These are phyloP conservation scores for Lucilia cuprina DNA, from an alignment of 1,140 invertebrate genomes.

Conservation along the genomic window DNA sequence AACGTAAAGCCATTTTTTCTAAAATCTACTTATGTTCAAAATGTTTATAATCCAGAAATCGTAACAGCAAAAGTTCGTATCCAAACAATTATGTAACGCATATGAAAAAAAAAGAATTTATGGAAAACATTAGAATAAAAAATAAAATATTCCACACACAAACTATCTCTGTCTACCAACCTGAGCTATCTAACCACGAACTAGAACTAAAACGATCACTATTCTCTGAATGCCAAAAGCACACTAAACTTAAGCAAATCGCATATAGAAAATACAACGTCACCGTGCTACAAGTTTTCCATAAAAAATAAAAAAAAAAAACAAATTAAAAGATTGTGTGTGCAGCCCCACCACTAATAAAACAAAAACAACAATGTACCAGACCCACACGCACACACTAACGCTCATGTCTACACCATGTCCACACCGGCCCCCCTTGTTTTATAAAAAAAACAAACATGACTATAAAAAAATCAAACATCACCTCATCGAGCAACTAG, in stretches of 20 bases:
- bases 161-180: conserved; percentile 44
- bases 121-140: conserved; percentile 33
- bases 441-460: neutral
- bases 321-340: neutral
- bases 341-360: neutral
- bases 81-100: conserved; percentile 15
- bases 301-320: neutral
- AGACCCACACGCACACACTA: neutral
- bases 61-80: neutral
- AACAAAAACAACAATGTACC: neutral
- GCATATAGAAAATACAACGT: neutral
- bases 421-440: conserved; percentile 2
- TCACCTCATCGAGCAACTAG: neutral
- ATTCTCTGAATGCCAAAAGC: conserved; percentile 3
- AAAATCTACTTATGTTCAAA: neutral
- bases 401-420: neutral
- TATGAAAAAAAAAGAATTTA: neutral
- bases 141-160: neutral
- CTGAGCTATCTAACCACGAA: conserved; percentile 30
- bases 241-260: neutral
- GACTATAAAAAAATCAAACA: neutral
- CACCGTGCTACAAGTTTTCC: neutral
- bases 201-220: conserved; percentile 28
- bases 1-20: conserved; percentile 53
- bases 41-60: neutral